A percentile compares a stretch with the other conserved stretches of the same genome.
Evolutionary conservation across 2,113 vertebrate genomes (phyloP).

Genomic region (Trematocara zebra): DNA sequence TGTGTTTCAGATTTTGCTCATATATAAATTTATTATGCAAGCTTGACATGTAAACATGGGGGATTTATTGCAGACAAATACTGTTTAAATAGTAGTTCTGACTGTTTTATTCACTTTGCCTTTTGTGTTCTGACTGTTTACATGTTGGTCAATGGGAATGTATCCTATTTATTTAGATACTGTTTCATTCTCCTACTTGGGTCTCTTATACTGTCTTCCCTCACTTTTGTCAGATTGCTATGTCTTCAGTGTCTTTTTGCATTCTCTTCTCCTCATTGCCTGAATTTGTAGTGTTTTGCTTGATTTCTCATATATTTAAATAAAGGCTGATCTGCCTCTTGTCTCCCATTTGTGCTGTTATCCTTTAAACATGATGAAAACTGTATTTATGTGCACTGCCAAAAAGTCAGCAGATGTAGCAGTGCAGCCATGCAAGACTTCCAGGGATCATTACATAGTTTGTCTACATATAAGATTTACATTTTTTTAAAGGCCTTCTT

Average conservation of each 20-base stretch:
- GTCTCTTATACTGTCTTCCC: neutral
- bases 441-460: neutral
- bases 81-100: neutral
- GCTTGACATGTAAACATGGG: neutral
- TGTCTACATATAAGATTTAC: rapidly evolving
- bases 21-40: neutral
- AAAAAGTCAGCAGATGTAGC: neutral
- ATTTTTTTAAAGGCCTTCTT: neutral
- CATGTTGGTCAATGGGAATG: neutral
- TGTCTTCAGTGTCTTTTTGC: neutral
- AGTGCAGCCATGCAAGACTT: neutral
- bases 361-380: neutral
- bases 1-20: neutral
- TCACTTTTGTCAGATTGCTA: neutral
- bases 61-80: neutral
- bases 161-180: neutral
- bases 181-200: neutral
- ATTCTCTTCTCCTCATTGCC: neutral
- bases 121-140: neutral
- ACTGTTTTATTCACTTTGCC: neutral
- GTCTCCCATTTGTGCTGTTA: neutral
- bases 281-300: neutral
- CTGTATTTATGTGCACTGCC: neutral
- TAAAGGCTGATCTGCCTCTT: neutral
- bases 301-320: neutral